Evolutionary conservation across 2,113 vertebrate genomes (phyloP).

Genomic region (Furnarius figulus): DNA sequence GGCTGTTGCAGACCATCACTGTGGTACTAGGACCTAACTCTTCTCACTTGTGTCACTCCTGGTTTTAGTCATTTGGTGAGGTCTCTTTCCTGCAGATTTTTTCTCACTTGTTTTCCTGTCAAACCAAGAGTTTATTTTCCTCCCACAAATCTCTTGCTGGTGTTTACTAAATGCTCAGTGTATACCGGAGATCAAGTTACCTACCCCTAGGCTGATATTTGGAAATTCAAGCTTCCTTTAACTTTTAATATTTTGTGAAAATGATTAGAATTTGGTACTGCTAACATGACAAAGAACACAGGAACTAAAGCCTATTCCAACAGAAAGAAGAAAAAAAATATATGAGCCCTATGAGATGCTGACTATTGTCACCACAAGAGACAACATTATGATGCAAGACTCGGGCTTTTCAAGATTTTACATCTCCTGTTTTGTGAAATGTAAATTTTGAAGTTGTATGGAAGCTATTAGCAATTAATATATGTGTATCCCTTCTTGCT

Average conservation of each 20-base stretch:
- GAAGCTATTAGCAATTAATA: background rate
- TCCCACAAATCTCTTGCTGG: background rate
- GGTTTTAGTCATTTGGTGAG: background rate
- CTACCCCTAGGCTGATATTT: background rate
- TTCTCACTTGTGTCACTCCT: background rate
- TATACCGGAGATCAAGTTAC: background rate
- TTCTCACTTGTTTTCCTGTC: background rate
- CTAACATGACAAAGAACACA: background rate
- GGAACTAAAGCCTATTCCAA: background rate
- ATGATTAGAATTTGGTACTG: background rate
- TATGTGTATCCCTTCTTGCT: background rate
- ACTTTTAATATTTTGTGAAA: background rate
- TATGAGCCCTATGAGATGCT: background rate
- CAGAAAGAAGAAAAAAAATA: background rate
- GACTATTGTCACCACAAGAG: background rate
- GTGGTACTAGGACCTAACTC: background rate
- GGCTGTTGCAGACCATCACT: background rate
- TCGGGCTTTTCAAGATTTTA: background rate
- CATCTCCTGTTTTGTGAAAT: background rate
- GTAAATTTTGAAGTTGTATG: background rate
- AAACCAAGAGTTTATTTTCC: background rate
- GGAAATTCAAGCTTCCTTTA: background rate
- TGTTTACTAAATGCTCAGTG: background rate
- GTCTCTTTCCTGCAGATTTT: background rate
- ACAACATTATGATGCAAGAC: background rate